These are phyloP conservation scores for Sparidentex hasta DNA, from an alignment of 2,797 vertebrate species.

Conservation along the genomic window DNA sequence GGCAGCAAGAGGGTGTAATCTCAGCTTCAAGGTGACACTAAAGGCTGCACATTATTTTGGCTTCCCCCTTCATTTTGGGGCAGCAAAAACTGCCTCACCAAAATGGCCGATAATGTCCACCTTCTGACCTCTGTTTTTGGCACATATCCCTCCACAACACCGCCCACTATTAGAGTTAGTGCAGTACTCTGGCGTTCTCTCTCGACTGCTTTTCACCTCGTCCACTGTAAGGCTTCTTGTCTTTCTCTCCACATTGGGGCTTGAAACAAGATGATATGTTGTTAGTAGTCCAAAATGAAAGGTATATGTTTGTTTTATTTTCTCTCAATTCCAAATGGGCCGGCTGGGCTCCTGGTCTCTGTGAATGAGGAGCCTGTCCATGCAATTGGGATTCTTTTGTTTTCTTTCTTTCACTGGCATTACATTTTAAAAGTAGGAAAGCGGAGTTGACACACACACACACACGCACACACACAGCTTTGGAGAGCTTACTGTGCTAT, in stretches of 20 bases:
- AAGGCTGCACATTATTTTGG: constrained; percentile 95
- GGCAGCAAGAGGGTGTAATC: constrained; percentile 96
- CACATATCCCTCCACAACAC: constrained; percentile 88
- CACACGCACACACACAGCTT: constrained; percentile 10
- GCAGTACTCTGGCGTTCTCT: constrained; percentile 89
- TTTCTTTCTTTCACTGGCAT: constrained; percentile 51
- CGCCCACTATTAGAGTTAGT: constrained; percentile 83
- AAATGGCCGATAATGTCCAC: constrained; percentile 95
- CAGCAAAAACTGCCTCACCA: constrained; percentile 91
- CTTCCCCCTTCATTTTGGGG: constrained; percentile 94
- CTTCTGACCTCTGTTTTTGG: constrained; percentile 90
- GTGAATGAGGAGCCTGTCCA: constrained; percentile 85
- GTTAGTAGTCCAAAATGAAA: constrained; percentile 69
- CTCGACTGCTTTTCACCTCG: constrained; percentile 90
- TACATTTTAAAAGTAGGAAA: constrained; percentile 43
- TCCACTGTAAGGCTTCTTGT: constrained; percentile 89
- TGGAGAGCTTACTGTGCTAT: constrained; percentile 34
- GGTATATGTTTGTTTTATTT: constrained; percentile 63
- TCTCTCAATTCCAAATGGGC: constrained; percentile 77
- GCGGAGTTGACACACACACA: constrained; percentile 31
- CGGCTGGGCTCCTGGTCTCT: constrained; percentile 81
- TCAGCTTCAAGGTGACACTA: constrained; percentile 92
- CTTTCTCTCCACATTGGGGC: constrained; percentile 87
- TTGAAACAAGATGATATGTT: constrained; percentile 85
- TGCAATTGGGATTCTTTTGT: constrained; percentile 82